These are phyloP conservation scores for Noctua pronuba DNA, from an alignment of 2,888 invertebrate species.

Conservation along the genomic window DNA sequence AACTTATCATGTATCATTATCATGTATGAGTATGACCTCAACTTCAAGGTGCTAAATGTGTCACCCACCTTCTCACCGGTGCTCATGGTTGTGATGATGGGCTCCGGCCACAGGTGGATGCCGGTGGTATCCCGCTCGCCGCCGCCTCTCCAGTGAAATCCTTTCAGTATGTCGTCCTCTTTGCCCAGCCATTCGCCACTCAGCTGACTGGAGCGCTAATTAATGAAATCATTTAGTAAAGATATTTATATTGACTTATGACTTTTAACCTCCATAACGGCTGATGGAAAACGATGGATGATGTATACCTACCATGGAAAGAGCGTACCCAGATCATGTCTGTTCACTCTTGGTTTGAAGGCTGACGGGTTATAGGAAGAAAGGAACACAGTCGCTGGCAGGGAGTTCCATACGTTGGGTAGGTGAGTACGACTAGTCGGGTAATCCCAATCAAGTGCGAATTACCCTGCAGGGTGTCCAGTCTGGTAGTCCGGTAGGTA, in stretches of 20 bases:
- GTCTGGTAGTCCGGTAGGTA: neutral
- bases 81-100: conserved; percentile 93
- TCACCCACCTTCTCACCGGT: conserved; percentile 65
- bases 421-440: neutral
- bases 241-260: neutral
- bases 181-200: conserved; percentile 91
- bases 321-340: neutral
- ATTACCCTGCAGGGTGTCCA: neutral
- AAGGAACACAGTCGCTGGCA: neutral
- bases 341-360: neutral
- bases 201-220: conserved; percentile 63
- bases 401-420: neutral
- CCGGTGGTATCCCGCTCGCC: conserved; percentile 98
- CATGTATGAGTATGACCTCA: neutral
- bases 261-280: neutral
- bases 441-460: neutral
- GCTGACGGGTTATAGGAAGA: neutral
- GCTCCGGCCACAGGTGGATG: conserved; percentile 97
- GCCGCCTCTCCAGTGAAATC: conserved; percentile 98
- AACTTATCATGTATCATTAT: neutral
- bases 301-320: neutral
- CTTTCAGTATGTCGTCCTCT: conserved; percentile 93
- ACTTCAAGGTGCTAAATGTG: neutral
- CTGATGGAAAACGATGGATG: neutral
- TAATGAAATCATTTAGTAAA: neutral